Evolutionary conservation across 2,888 invertebrate species (phyloP).

Genomic region (Nudaria mundana): DNA sequence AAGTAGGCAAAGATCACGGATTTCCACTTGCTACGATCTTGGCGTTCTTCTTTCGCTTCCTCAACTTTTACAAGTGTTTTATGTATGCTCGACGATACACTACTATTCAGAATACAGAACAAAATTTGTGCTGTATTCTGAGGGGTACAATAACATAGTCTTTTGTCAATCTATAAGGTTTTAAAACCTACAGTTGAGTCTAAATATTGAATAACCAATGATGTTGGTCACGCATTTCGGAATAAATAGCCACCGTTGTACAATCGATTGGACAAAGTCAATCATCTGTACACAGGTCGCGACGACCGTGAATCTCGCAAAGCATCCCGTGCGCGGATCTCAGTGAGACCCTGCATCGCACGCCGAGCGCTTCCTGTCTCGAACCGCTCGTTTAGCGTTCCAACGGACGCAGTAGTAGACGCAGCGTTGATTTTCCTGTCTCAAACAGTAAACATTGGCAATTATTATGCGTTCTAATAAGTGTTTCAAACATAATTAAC

Average conservation of each 20-base stretch:
- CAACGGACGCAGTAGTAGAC: conserved; percentile 15
- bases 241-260: conserved; percentile 61
- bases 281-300: conserved; percentile 71
- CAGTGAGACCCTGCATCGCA: conserved; percentile 64
- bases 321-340: conserved; percentile 50
- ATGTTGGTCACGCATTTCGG: conserved; percentile 53
- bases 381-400: conserved; percentile 13
- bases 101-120: no score
- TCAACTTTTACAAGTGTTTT: no score
- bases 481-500: conserved; percentile 45
- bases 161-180: no score
- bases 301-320: conserved; percentile 71
- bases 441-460: conserved; percentile 21
- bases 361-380: conserved; percentile 63
- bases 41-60: no score
- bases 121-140: no score
- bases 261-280: conserved; percentile 76
- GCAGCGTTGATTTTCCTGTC: conserved; percentile 33
- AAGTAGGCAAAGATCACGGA: no score
- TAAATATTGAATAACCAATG: conserved; percentile 48
- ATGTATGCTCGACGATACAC: no score
- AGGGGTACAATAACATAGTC: no score
- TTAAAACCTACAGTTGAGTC: conserved; percentile 22
- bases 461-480: conserved; percentile 45
- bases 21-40: no score